Base-by-base conservation (phyloP, 2,797 vertebrate species). In the Myotis planiceps region DNA sequence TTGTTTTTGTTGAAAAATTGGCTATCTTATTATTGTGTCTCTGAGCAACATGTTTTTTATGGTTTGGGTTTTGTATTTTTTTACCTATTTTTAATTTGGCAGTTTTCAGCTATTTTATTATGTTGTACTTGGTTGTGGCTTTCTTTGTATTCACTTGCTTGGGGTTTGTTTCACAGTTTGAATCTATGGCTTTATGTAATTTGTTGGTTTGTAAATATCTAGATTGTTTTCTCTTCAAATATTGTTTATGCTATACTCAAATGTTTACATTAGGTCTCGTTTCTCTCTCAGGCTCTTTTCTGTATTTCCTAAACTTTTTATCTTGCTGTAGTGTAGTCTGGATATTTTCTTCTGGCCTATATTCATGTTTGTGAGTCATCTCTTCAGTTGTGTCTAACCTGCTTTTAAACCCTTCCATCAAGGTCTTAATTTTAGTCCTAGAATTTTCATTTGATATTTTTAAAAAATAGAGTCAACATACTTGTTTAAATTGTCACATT, bases 281-380 rank as follows among this genome's bases (percentile, higher is more conserved):
- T 4, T 65, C 47, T 34, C 25, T 82, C 32, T 16, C 75, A 75
- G 45, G 39, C 15, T 87, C 5, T 71, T 74, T 88, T 83, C 25
- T 58, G 42, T 78, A 66, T 58, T 93, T 88, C 53, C 12, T 83
- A 81, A 89, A 66, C 29, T 29, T 86, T 88, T 79, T 51, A 71
- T 81, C 53, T 85, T 96, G 42, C 76, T 79, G 5, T 60, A 79
- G 34, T 21, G 49, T 88, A 49, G 53, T 76, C 45, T 71, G 27
- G 2, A 12, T 86, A 66, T 89, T 93, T 94, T 75, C 87, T 95
- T 94, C 87, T 80, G 63, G 83, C 9, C 65, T 95, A 63, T 86
- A 37, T 65, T 78, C 60, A 92, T 65, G 9, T 66, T 96, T 25
- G 72, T 53, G 45, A 83, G 53, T 51, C 53, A 68, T 88, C 76